Conservation (phyloP, 2,888 invertebrate species). For the Odontocolon sp. region DNA sequence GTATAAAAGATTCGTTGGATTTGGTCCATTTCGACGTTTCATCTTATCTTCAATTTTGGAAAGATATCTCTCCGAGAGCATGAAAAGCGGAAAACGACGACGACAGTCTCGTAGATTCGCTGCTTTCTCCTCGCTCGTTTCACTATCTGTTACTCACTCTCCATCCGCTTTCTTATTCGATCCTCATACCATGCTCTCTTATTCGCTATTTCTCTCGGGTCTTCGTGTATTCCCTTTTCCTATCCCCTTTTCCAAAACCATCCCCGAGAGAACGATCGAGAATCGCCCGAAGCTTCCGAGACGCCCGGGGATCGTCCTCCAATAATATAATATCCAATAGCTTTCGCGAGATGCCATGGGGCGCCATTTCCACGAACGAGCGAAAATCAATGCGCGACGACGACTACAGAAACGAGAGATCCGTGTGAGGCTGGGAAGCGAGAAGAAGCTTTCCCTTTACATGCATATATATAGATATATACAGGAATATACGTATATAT, state of each 20-base stretch:
- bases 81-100: slow-evolving; percentile 19
- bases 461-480: slow-evolving; percentile 10
- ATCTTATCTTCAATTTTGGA: neutral
- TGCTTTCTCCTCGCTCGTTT: slow-evolving; percentile 14
- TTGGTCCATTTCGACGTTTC: neutral
- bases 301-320: slow-evolving; percentile 38
- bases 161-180: slow-evolving; percentile 28
- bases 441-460: slow-evolving; percentile 31
- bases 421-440: slow-evolving; percentile 14
- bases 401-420: slow-evolving; percentile 44
- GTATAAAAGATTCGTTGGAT: neutral
- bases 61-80: neutral
- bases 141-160: slow-evolving; percentile 10
- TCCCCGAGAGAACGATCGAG: slow-evolving; percentile 27
- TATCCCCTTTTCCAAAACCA: neutral
- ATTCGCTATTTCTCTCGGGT: slow-evolving; percentile 24
- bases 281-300: slow-evolving; percentile 52
- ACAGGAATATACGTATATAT: too few species aligned
- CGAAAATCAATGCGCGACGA: slow-evolving; percentile 58
- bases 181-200: too few species aligned
- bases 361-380: slow-evolving; percentile 56
- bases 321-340: slow-evolving; percentile 56
- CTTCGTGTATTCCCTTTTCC: too few species aligned
- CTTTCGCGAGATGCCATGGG: slow-evolving; percentile 46
- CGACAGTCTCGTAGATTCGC: slow-evolving; percentile 21